A percentile compares a stretch with the other conserved stretches of the same genome.
phyloP scores from a whole-genome alignment of 2,113 vertebrate species.

The Sprattus sprattus region DNA sequence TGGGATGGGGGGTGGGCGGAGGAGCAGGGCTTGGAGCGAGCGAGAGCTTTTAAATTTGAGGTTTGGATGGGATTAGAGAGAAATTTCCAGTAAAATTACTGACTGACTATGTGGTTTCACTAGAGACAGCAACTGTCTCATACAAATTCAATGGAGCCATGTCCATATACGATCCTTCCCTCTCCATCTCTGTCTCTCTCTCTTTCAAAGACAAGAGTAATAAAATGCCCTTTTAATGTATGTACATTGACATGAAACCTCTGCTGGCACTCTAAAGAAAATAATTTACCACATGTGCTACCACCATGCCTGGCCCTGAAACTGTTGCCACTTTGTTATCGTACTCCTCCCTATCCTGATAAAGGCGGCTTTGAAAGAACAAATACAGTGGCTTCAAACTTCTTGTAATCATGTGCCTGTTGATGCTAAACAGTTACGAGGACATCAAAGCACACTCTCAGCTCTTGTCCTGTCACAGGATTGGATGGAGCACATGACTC shows the following conservation, averaged over 20 bases:
- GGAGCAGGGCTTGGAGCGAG: conserved; percentile 52
- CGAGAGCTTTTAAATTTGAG: conserved; percentile 59
- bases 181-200: not conserved
- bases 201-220: not conserved
- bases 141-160: conserved; percentile 46
- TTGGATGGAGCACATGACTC: not conserved
- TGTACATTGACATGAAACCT: not conserved
- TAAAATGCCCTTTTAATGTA: not conserved
- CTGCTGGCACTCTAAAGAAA: not conserved
- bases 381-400: not conserved
- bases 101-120: conserved; percentile 61
- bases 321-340: not conserved
- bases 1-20: conserved; percentile 45
- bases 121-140: conserved; percentile 57
- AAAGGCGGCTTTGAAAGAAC: not conserved
- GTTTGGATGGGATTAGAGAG: conserved; percentile 64
- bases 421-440: not conserved
- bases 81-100: conserved; percentile 69
- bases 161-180: not conserved
- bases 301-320: not conserved
- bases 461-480: not conserved
- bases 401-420: not conserved
- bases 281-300: not conserved
- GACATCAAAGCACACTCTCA: not conserved
- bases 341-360: not conserved